A percentile compares a stretch with the other conserved stretches of the same genome.
phyloP scores from a whole-genome alignment of 2,888 invertebrate species.

The Alentia gelatinosa region DNA sequence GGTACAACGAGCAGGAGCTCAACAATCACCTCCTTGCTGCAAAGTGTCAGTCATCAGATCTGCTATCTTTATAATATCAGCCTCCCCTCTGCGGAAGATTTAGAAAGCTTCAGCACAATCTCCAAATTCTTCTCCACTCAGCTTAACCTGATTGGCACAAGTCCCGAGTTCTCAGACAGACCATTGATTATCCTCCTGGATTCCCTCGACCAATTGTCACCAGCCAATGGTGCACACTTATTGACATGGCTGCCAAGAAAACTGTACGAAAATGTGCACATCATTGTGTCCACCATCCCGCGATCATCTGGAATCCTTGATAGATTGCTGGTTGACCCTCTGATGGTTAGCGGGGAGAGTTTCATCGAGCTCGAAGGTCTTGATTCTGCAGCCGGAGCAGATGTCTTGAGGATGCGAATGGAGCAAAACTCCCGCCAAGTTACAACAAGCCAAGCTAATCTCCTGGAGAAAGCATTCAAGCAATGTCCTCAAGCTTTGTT shows the following conservation, averaged over 20 bases:
- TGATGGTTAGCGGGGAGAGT: not conserved
- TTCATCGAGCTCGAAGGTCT: not conserved
- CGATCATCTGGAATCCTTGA: not conserved
- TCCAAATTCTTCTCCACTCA: not conserved
- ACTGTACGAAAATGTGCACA: conserved; percentile 57
- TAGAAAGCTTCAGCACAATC: not conserved
- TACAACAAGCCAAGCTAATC: conserved; percentile 57
- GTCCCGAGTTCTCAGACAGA: not conserved
- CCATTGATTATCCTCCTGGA: conserved; percentile 63
- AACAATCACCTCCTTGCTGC: conserved; percentile 62
- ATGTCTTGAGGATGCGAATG: conserved; percentile 59
- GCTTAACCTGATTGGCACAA: not conserved
- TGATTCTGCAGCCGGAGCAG: conserved; percentile 37
- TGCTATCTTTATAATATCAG: not conserved
- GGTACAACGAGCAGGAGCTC: conserved; percentile 69
- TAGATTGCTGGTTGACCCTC: not conserved
- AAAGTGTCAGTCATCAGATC: conserved; percentile 66
- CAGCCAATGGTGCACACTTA: conserved; percentile 55
- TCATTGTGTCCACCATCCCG: conserved; percentile 62
- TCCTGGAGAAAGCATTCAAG: conserved; percentile 59
- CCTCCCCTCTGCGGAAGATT: not conserved
- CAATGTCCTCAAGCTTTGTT: conserved; percentile 63
- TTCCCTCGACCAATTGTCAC: conserved; percentile 64
- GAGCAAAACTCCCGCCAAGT: conserved; percentile 47
- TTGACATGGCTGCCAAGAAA: conserved; percentile 63